Evolutionary conservation across 2,888 invertebrate species (phyloP), one percentile per base, ranked within the genome.

Genomic region (Neoitamus cyanurus): DNA sequence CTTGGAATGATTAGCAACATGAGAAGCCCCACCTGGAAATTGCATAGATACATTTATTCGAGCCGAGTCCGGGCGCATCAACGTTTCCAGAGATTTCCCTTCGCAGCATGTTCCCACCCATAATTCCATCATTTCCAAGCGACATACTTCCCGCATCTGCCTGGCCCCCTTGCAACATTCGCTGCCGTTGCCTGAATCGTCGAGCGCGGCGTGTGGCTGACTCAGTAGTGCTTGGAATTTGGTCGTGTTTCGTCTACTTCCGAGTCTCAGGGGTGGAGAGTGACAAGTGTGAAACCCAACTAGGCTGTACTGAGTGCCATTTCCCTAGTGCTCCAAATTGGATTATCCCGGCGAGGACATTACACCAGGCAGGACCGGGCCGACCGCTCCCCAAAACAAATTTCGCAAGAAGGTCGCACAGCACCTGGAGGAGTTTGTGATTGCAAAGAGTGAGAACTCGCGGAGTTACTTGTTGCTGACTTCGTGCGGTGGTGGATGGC

Each of bases 211-310:
- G 15, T 58, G 58, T 20, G 5, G 58, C 58, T 58, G 58, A 37
- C 78, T 80, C 78, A 80, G 78, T 80, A 48, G 58, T 58, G 78
- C 58, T 80, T 80, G 78, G 58, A 80, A 80, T 58, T 80, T 80
- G 78, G 78, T 80, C 78, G 78, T 58, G 78, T 80, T 30, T 42
- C 31, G 78, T 80, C 58, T 7, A 37, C 31, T 80, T 58, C 20
- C 31, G n/a, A 80, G 25, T 11, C 20, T 25, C 25, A 34, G 78
- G 34, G 34, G 31, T 25, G 15, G 34, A 58, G 58, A 30, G 78
- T 80, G 31, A 20, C 13, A 42, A 1, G 30, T 6, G n/a, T 11
- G 48, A 78, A n/a, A 78, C 3, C 48, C 15, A 48, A 11, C 28
- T 78, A 6, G 30, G n/a, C 48, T 48, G 31, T 30, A 46, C 46